Base-by-base conservation (phyloP, 1,140 invertebrate species). In the Andricus grossulariae region DNA sequence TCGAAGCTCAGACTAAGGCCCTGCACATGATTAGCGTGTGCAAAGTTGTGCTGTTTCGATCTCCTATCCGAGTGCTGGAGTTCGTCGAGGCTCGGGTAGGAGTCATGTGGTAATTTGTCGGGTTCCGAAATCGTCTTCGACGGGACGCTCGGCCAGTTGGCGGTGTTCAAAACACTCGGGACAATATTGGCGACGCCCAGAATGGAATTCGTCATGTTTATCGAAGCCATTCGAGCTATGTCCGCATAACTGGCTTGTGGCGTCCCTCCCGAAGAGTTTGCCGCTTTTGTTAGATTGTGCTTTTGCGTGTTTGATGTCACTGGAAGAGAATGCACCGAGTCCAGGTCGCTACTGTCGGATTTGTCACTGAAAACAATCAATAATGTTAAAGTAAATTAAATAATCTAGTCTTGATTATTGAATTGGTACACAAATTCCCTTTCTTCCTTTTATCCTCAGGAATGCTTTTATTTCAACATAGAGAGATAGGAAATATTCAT, bases 211-310 rank as follows among this genome's bases (percentile, higher is more conserved):
- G 89, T 84, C 77, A 88, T 87, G 60, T 90, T 91, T 18, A 91
- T 89, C 25, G 88, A 87, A n/a, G 92, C 89, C 86, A 93, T 94
- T 57, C 93, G 93, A 19, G 95, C 93, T 80, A 96, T 96, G 82
- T 95, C 95, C 3, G 95, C 95, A 86, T 96, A 96, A 50, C 95
- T 95, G 45, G 94, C 94, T 77, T 94, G 94, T 5, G 93, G 92
- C 12, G 93, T 92, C 18, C 91, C 92, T 11, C 91, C 92, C 51
- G 91, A 90, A 50, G 93, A 90, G 39, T 88, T 86, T 51, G 85
- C 80, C 72, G 87, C 85, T 82, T 90, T 90, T 1, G 85, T 88
- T 19, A 87, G 82, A 83, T 88, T 88, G 50, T 89, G 85, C 72
- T 90, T 91, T 11, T 83, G 83, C 12, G 91, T 88, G 12, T 90